Evolutionary conservation across 2,113 vertebrate species (phyloP).

Genomic region (Crotalus viridis): DNA sequence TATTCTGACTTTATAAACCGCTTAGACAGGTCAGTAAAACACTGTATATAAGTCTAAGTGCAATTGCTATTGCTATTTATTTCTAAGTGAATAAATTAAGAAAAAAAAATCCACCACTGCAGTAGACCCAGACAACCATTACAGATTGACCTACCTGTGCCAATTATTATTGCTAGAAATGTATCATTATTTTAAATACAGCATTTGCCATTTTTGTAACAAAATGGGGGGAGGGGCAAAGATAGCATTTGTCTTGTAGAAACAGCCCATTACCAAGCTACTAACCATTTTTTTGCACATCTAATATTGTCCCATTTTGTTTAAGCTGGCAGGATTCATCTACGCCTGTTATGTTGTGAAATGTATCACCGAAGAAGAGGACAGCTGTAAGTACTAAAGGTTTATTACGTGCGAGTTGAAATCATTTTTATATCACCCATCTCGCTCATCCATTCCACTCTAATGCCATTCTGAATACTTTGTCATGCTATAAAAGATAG

Average conservation of each 20-base stretch:
- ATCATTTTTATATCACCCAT: constrained; percentile 22
- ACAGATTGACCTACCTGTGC: neutral
- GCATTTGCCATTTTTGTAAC: neutral
- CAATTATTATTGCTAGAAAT: neutral
- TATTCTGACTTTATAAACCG: neutral
- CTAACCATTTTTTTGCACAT: constrained; percentile 16
- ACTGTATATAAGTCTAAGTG: neutral
- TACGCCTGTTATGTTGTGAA: constrained; percentile 99
- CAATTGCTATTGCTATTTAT: neutral
- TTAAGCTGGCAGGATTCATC: constrained; percentile 95
- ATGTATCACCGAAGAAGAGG: constrained; percentile 98
- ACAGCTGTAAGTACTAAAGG: constrained; percentile 94
- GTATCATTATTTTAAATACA: constrained; percentile 17
- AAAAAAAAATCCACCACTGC: neutral
- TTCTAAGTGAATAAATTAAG: constrained; percentile 7
- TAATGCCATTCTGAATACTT: constrained; percentile 36
- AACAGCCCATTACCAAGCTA: neutral
- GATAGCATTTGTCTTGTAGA: neutral
- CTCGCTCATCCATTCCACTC: constrained; percentile 23
- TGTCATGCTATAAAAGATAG: constrained; percentile 19
- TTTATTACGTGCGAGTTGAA: constrained; percentile 59
- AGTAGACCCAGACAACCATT: neutral
- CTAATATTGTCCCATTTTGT: constrained; percentile 71
- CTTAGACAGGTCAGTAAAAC: neutral
- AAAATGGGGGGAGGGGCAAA: neutral